phyloP scores from a whole-genome alignment of 2,113 vertebrate genomes.

The Hippocampus barbouri region DNA sequence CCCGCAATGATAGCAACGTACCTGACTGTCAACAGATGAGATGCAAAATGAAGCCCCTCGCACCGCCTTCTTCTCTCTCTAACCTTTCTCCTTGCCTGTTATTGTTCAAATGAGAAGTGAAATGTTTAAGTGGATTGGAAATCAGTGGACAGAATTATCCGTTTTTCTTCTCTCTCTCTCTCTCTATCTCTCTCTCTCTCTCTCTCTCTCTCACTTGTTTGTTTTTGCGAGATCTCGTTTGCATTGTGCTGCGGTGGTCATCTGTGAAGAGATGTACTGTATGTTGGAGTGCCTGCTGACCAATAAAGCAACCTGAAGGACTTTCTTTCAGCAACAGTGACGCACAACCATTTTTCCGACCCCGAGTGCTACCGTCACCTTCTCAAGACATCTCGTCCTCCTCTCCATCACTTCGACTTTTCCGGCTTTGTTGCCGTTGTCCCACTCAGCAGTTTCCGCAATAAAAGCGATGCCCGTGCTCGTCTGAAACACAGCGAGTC shows the following conservation, averaged over 20 bases:
- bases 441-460: constrained; percentile 61
- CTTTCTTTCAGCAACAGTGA: constrained; percentile 31
- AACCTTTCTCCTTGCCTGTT: constrained; percentile 43
- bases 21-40: constrained; percentile 71
- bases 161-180: constrained; percentile 24
- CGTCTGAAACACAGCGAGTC: constrained; percentile 48
- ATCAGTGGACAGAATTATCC: constrained; percentile 48
- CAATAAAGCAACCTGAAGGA: constrained; percentile 65
- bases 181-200: constrained; percentile 9
- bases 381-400: constrained; percentile 13
- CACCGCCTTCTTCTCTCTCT: constrained; percentile 27
- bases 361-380: constrained; percentile 19
- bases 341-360: background rate
- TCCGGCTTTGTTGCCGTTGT: constrained; percentile 9
- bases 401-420: constrained; percentile 37
- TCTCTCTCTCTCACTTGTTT: too few relatives aligned
- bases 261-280: constrained; percentile 52
- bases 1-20: constrained; percentile 69
- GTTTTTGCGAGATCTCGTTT: constrained; percentile 19
- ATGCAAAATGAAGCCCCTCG: constrained; percentile 59
- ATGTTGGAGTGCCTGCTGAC: constrained; percentile 52
- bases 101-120: constrained; percentile 54
- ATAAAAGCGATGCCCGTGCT: constrained; percentile 58
- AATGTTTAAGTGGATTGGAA: constrained; percentile 70
- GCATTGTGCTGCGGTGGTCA: constrained; percentile 40